Base-by-base conservation (phyloP, 1,140 invertebrate species). In the Bilobella aurantiaca region DNA sequence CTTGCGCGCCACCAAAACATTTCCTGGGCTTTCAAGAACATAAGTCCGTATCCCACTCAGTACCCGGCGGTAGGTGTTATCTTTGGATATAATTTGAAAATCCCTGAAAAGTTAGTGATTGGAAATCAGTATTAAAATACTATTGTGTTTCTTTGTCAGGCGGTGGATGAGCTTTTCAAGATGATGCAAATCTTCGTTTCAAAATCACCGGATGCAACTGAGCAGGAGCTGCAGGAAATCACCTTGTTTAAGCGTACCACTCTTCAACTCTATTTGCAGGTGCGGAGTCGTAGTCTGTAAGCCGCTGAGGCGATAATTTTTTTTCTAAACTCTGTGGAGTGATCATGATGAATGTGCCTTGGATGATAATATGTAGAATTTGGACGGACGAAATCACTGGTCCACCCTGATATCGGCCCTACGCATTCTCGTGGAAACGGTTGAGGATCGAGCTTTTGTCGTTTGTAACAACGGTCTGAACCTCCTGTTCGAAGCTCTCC, bases 21-120 rank as follows among this genome's bases (percentile, higher is more conserved):
- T 46, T 89, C 92, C 75, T 96, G 93, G 93, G 93, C 93, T 58
- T 96, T 95, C 77, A 91, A 94, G 74, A 95, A 96, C 76, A 95
- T 96, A 62, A 92, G 91, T 23, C 91, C 91, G 18, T 91, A 93
- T 80, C 90, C 90, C 21, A 91, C 90, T 28, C 91, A 96, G 73
- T 96, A 96, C 79, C 85, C 88, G 42, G 84, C 84, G 25, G 86
- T 87, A 77, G n/a, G n/a, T n/a, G n/a, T n/a, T n/a, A n/a, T n/a
- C n/a, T n/a, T n/a, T n/a, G n/a, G n/a, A n/a, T n/a, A n/a, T n/a
- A n/a, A n/a, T n/a, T n/a, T n/a, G n/a, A n/a, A n/a, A n/a, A n/a
- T n/a, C n/a, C n/a, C n/a, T n/a, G n/a, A n/a, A n/a, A n/a, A n/a
- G n/a, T n/a, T n/a, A n/a, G n/a, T n/a, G n/a, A n/a, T n/a, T n/a